phyloP scores from a whole-genome alignment of 2,113 vertebrate species.

The Chionomys nivalis region DNA sequence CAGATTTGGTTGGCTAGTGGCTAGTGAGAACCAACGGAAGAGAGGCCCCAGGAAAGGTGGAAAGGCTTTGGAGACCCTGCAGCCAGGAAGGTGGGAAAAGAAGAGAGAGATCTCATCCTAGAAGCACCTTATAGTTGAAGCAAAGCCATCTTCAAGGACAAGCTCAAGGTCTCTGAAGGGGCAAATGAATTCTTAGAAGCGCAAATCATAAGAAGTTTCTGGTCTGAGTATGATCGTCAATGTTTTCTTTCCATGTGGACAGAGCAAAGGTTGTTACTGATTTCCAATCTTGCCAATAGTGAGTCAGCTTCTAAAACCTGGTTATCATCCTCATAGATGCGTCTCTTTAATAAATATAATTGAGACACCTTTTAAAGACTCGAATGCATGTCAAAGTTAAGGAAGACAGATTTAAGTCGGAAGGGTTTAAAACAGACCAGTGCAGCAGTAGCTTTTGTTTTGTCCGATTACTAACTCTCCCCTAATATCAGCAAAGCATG shows the following conservation, averaged over 20 bases:
- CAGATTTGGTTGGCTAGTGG: background rate
- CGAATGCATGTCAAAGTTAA: background rate
- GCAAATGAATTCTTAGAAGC: background rate
- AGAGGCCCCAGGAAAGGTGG: background rate
- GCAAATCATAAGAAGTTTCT: slow-evolving; percentile 26
- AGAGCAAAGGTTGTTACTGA: background rate
- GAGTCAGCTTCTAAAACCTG: background rate
- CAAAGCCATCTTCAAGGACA: background rate
- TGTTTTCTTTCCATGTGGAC: background rate
- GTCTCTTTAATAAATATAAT: background rate
- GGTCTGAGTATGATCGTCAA: background rate
- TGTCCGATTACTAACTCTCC: slow-evolving; percentile 31
- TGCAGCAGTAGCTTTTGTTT: background rate
- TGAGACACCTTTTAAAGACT: background rate
- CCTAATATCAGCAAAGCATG: slow-evolving; percentile 3
- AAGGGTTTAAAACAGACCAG: background rate
- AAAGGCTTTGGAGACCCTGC: background rate
- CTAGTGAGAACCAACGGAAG: background rate
- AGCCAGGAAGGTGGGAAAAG: background rate
- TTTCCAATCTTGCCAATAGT: slow-evolving; percentile 6
- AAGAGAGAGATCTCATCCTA: background rate
- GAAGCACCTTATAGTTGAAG: background rate
- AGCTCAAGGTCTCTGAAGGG: background rate
- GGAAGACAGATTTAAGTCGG: background rate
- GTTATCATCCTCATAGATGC: background rate